A percentile compares a stretch with the other conserved stretches of the same genome.
phyloP scores from a whole-genome alignment of 1,140 invertebrate species.

The Anthonomus grandis region DNA sequence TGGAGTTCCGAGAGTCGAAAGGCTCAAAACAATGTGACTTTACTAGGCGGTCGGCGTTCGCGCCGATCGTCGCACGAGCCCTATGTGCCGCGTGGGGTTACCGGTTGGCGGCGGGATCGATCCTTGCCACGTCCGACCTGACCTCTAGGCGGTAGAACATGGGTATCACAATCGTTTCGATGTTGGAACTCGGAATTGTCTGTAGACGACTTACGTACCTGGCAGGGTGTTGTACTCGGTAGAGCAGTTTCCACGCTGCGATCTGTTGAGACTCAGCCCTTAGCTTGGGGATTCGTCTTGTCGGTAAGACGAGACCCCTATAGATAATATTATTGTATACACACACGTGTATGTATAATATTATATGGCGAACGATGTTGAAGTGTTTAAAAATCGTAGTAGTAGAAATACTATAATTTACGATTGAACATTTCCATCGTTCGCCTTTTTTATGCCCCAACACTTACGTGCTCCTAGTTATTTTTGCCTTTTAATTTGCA shows the following conservation, averaged over 20 bases:
- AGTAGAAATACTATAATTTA: too few species aligned
- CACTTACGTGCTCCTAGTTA: too few species aligned
- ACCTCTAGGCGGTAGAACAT: conserved; percentile 27
- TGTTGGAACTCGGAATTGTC: conserved; percentile 60
- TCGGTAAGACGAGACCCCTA: conserved; percentile 30
- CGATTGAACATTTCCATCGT: too few species aligned
- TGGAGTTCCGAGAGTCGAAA: conserved; percentile 52
- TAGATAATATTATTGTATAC: neutral
- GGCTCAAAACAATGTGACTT: conserved; percentile 56
- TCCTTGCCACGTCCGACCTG: conserved; percentile 22
- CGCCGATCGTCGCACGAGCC: conserved; percentile 27
- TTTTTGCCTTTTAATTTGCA: too few species aligned
- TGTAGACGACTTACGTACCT: conserved; percentile 61
- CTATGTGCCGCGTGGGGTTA: conserved; percentile 8
- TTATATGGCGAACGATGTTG: neutral
- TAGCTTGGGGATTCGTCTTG: conserved; percentile 34
- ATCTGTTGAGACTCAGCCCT: conserved; percentile 49
- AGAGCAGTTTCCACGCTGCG: conserved; percentile 58
- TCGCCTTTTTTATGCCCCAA: too few species aligned
- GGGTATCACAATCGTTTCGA: conserved; percentile 50
- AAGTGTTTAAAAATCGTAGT: too few species aligned
- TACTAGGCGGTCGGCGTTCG: conserved; percentile 31
- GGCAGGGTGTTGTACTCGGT: conserved; percentile 61
- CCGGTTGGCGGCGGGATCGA: conserved; percentile 26
- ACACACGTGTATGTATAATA: neutral